A percentile compares a stretch with the other conserved stretches of the same genome.
Evolutionary conservation across 2,797 vertebrate genomes (phyloP).

Genomic region (Chloroceryle inda): DNA sequence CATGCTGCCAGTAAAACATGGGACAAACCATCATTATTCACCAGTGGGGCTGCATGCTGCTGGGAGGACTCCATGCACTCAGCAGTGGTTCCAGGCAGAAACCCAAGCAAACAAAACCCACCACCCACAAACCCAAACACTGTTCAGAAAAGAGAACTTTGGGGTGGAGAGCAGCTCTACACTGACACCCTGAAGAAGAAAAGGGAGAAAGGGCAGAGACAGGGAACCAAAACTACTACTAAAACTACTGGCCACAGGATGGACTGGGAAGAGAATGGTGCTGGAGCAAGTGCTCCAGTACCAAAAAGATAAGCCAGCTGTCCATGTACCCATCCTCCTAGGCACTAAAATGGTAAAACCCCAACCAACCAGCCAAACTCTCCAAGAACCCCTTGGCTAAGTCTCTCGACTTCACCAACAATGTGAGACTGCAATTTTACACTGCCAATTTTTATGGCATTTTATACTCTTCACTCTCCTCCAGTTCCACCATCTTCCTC

Average conservation of each 20-base stretch:
- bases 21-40: not conserved
- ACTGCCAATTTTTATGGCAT: not conserved
- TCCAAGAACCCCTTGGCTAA: accelerated
- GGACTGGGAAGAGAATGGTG: not conserved
- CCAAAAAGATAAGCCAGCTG: not conserved
- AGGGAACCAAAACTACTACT: not conserved
- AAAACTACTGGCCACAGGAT: not conserved
- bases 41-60: not conserved
- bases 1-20: not conserved
- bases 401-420: not conserved
- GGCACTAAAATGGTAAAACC: not conserved
- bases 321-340: not conserved
- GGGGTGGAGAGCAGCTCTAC: not conserved
- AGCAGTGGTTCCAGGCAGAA: not conserved
- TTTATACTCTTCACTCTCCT: not conserved
- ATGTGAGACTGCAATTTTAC: not conserved
- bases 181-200: not conserved
- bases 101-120: not conserved
- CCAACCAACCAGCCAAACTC: not conserved
- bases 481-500: not conserved
- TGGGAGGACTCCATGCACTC: not conserved
- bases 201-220: not conserved
- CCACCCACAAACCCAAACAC: not conserved
- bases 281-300: not conserved
- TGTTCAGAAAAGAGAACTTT: not conserved